Evolutionary conservation across 2,113 vertebrate species (phyloP).

Genomic region (Crocuta crocuta): DNA sequence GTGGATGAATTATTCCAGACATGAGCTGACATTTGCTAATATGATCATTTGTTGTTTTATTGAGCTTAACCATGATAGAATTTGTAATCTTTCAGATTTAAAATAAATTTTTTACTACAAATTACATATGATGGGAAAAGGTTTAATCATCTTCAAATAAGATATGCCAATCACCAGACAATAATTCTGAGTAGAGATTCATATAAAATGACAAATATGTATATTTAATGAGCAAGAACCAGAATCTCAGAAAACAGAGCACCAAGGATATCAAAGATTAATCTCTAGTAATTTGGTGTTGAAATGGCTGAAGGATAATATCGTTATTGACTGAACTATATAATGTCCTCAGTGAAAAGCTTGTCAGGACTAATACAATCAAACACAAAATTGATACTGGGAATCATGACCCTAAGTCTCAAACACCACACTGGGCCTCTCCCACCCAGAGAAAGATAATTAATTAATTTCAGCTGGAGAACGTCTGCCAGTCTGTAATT

Average conservation of each 20-base stretch:
- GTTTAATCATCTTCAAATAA: constrained; percentile 31
- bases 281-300: constrained; percentile 62
- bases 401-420: constrained; percentile 80
- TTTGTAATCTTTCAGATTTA: neutral
- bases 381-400: constrained; percentile 67
- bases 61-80: neutral
- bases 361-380: constrained; percentile 81
- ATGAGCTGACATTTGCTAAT: neutral
- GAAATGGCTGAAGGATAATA: constrained; percentile 47
- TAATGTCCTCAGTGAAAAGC: constrained; percentile 67
- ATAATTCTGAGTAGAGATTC: constrained; percentile 49
- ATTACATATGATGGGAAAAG: neutral
- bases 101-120: neutral
- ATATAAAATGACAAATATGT: neutral
- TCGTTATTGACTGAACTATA: constrained; percentile 60
- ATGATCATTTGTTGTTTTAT: neutral
- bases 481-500: constrained; percentile 81
- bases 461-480: constrained; percentile 81
- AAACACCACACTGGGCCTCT: constrained; percentile 71
- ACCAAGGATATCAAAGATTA: constrained; percentile 46
- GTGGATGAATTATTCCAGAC: neutral
- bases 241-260: constrained; percentile 28
- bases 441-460: constrained; percentile 76
- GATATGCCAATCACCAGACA: neutral
- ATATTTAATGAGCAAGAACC: neutral